phyloP scores from a whole-genome alignment of 2,888 invertebrate genomes.

The Geotrupes spiniger region DNA sequence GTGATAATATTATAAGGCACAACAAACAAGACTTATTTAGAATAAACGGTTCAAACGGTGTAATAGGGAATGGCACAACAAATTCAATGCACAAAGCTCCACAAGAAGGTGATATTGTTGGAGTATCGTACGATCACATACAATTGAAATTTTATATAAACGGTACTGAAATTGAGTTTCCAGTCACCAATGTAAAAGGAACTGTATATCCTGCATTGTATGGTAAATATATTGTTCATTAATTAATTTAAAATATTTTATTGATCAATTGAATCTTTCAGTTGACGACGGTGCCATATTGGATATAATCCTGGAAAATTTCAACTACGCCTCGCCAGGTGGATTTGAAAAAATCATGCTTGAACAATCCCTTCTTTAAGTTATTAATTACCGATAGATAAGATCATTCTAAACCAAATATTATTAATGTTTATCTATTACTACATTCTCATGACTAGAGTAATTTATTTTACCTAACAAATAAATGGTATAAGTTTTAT shows the following conservation, averaged over 20 bases:
- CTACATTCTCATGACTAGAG: too few species aligned
- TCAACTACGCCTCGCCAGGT: conserved; percentile 75
- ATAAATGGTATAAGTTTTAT: too few species aligned
- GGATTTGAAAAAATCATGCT: conserved; percentile 96
- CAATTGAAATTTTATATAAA: conserved; percentile 94
- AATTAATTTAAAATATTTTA: too few species aligned
- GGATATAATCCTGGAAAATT: conserved; percentile 90
- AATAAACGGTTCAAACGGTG: conserved; percentile 45
- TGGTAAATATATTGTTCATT: conserved; percentile 60
- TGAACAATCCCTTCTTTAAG: conserved; percentile 92
- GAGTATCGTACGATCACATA: conserved; percentile 93
- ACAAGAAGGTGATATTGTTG: conserved; percentile 92
- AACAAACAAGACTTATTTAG: conserved; percentile 77
- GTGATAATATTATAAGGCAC: conserved; percentile 84
- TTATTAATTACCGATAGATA: neutral
- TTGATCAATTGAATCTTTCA: too few species aligned
- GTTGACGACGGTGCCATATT: conserved; percentile 97
- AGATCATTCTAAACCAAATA: too few species aligned
- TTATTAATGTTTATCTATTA: too few species aligned
- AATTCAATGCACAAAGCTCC: conserved; percentile 56
- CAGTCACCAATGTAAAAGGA: conserved; percentile 85
- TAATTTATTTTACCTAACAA: too few species aligned
- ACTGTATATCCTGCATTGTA: conserved; percentile 89
- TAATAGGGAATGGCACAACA: conserved; percentile 38
- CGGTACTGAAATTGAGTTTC: conserved; percentile 81